Base-by-base conservation (phyloP, 2,888 invertebrate genomes). In the Criorhina ranunculi region DNA sequence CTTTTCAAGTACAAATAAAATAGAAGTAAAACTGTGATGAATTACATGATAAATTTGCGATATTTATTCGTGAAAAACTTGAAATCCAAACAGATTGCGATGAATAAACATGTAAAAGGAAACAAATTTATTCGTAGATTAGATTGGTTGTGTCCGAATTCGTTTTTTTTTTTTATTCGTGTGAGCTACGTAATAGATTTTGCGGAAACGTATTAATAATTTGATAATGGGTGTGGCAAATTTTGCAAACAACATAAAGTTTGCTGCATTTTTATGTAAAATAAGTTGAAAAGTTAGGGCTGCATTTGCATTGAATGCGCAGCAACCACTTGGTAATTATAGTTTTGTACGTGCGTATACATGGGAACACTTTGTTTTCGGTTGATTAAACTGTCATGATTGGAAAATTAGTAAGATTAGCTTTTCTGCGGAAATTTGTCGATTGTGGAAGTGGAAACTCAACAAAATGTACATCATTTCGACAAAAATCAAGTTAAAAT, bases 221-320 rank as follows among this genome's bases (percentile, higher is more conserved):
- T 78, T 24, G 37, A 46, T 51, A 49, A 78, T 57, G 83, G 83
- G 83, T 79, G 83, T 83, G 83, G 83, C 83, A 83, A 78, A 67
- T 67, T 24, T 55, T 24, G 72, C 44, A 44, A 53, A 24, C 19
- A 77, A 64, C 37, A 24, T 51, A 40, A n/a, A n/a, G 12, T 70
- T 35, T 31, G 64, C n/a, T 19, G 15, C 40, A 60, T 60, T 51
- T n/a, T 35, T 62, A 55, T 69, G 73, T 60, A 31, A 75, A 67
- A 55, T 46, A 19, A 40, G 53, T 37, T 9, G 51, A 33, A 67
- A 66, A 44, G 35, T 31, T 40, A 11, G 24, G 55, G 12, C 33
- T 44, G 64, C 66, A 62, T 51, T 62, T 15, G 11, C 53, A 5
- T 69, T 55, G 15, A 80, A 62, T 80, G 80, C 75, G 80, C 79